Percentiles rank a stretch among this genome's conserved stretches.
phyloP scores from a whole-genome alignment of 2,888 invertebrate genomes.

The Heliconius ethilla region DNA sequence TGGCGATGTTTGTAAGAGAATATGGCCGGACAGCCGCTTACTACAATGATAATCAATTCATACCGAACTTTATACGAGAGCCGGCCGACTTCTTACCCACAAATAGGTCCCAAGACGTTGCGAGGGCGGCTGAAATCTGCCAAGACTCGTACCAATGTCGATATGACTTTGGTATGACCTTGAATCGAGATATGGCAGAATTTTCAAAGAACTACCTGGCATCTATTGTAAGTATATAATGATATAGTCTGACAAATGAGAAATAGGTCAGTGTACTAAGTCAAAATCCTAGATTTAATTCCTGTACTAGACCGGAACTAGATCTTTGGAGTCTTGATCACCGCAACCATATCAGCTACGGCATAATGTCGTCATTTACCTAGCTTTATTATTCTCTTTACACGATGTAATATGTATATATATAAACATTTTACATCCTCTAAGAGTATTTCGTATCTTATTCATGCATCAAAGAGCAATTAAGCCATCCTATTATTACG shows the following conservation, averaged over 20 bases:
- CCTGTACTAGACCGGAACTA: no score
- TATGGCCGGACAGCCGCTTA: slow-evolving; percentile 90
- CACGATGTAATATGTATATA: background rate
- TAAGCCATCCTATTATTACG: slow-evolving; percentile 19
- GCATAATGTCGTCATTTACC: no score
- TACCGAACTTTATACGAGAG: slow-evolving; percentile 87
- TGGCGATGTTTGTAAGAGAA: slow-evolving; percentile 89
- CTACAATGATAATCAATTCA: slow-evolving; percentile 89
- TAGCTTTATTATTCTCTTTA: no score
- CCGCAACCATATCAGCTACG: no score
- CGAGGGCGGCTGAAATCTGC: slow-evolving; percentile 86
- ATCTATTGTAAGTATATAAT: slow-evolving; percentile 71
- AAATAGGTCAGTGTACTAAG: no score
- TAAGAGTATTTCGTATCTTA: background rate
- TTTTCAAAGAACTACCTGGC: slow-evolving; percentile 92
- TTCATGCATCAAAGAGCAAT: slow-evolving; percentile 24
- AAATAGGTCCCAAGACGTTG: slow-evolving; percentile 85
- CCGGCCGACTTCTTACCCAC: slow-evolving; percentile 88
- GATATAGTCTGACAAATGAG: background rate
- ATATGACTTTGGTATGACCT: slow-evolving; percentile 93
- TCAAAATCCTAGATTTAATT: no score
- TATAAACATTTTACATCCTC: background rate
- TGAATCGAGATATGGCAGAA: slow-evolving; percentile 92
- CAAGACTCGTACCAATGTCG: slow-evolving; percentile 92
- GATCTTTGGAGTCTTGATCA: no score